Evolutionary conservation across 2,888 invertebrate species (phyloP).

Genomic region (Rhagonycha fulva): DNA sequence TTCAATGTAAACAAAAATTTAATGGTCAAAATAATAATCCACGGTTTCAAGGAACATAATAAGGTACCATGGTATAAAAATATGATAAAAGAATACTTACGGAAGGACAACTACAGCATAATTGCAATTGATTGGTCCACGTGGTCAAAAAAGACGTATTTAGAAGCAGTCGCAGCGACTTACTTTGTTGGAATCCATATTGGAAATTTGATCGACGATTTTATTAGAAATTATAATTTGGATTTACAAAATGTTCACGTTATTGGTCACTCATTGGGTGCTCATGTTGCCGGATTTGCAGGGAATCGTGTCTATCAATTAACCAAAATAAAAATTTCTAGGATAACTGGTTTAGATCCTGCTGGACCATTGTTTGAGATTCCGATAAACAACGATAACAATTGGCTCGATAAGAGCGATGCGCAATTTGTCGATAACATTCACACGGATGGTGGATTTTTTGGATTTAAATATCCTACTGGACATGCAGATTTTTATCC

Average conservation of each 20-base stretch:
- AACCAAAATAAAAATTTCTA: constrained; percentile 42
- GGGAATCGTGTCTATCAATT: constrained; percentile 38
- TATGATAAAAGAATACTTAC: constrained; percentile 53
- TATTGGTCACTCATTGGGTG: constrained; percentile 49
- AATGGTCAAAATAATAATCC: constrained; percentile 51
- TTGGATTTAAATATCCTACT: constrained; percentile 55
- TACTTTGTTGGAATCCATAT: constrained; percentile 41
- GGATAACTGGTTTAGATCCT: constrained; percentile 60
- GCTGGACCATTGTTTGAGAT: constrained; percentile 58
- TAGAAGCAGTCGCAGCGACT: constrained; percentile 42
- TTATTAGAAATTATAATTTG: constrained; percentile 23
- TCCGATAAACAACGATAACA: constrained; percentile 44
- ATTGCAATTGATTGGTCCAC: constrained; percentile 59
- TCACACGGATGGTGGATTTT: constrained; percentile 63
- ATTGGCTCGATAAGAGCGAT: constrained; percentile 60
- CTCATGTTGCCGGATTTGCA: constrained; percentile 46
- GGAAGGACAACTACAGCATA: constrained; percentile 54
- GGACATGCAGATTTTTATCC: constrained; percentile 62
- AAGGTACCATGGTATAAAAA: constrained; percentile 45
- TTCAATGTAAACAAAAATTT: neutral
- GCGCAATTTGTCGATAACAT: constrained; percentile 64
- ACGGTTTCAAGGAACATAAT: constrained; percentile 56
- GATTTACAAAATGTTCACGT: constrained; percentile 40
- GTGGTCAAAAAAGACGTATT: constrained; percentile 44
- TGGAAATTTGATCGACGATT: constrained; percentile 39